Conservation (phyloP, 1,140 invertebrate species). For the Ceratosolen solmsi region DNA sequence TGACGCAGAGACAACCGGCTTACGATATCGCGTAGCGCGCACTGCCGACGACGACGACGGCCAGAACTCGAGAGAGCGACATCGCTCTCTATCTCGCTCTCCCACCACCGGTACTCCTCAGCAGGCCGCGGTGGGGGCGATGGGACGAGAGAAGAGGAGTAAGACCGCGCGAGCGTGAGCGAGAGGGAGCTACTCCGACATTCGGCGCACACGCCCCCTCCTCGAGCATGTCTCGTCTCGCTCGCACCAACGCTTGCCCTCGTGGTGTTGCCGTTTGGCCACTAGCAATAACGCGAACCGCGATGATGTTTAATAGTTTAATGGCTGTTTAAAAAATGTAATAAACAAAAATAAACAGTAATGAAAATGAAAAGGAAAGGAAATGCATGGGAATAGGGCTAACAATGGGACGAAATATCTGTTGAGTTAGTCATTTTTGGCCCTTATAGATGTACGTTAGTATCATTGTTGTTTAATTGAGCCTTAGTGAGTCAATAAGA, state of each 20-base stretch:
- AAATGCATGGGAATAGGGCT: background rate
- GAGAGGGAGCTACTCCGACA: conserved; percentile 3
- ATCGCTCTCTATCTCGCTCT: conserved; percentile 16
- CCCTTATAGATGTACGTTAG: background rate
- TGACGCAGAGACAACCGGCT: conserved; percentile 58
- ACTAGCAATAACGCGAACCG: background rate
- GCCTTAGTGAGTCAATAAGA: too few species aligned
- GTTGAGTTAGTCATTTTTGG: background rate
- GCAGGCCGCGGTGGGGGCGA: conserved; percentile 6
- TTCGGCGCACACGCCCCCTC: conserved; percentile 30
- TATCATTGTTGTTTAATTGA: too few species aligned
- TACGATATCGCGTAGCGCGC: conserved; percentile 72
- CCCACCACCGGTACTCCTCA: background rate
- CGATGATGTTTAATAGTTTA: background rate
- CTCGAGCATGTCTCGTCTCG: background rate
- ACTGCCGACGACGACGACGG: conserved; percentile 67
- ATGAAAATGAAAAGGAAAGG: background rate
- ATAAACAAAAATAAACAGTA: background rate
- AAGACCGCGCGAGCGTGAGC: background rate
- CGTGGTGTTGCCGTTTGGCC: background rate
- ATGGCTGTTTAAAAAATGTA: background rate
- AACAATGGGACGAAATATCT: background rate
- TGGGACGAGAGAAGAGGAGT: background rate
- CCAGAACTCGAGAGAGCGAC: conserved; percentile 44
- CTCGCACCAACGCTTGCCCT: background rate